phyloP scores from a whole-genome alignment of 2,797 vertebrate genomes.

The Nannoperca obscura region DNA sequence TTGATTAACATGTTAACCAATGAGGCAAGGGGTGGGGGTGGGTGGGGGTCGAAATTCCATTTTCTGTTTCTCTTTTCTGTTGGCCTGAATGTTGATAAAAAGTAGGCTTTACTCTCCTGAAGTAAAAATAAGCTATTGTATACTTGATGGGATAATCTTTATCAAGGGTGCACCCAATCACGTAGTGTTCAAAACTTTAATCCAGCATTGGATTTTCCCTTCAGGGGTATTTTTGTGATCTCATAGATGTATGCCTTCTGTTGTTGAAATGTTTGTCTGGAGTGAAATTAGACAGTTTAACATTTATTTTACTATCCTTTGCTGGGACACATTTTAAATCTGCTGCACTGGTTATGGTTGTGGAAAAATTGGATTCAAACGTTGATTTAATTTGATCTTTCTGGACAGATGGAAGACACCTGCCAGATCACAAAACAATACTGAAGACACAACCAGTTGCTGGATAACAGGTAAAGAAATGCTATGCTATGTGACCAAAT shows the following conservation, averaged over 20 bases:
- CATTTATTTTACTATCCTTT: constrained; percentile 1
- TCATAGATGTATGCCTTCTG: constrained; percentile 2
- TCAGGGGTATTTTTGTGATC: neutral
- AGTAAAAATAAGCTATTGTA: constrained; percentile 1
- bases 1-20: constrained; percentile 71
- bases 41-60: too few species aligned
- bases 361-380: neutral
- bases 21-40: neutral
- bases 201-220: neutral
- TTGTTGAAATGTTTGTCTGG: neutral
- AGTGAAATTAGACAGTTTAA: neutral
- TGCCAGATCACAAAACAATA: neutral
- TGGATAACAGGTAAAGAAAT: neutral
- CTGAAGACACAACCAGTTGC: neutral
- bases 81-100: constrained; percentile 28
- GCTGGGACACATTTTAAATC: neutral
- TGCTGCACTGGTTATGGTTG: neutral
- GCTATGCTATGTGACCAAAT: neutral
- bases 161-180: neutral
- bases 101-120: constrained; percentile 5
- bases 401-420: neutral
- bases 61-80: constrained; percentile 35
- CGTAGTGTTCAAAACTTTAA: neutral
- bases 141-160: neutral
- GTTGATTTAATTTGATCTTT: neutral